Base-by-base conservation (phyloP, 2,113 vertebrate species). In the Glaucomys volans region DNA sequence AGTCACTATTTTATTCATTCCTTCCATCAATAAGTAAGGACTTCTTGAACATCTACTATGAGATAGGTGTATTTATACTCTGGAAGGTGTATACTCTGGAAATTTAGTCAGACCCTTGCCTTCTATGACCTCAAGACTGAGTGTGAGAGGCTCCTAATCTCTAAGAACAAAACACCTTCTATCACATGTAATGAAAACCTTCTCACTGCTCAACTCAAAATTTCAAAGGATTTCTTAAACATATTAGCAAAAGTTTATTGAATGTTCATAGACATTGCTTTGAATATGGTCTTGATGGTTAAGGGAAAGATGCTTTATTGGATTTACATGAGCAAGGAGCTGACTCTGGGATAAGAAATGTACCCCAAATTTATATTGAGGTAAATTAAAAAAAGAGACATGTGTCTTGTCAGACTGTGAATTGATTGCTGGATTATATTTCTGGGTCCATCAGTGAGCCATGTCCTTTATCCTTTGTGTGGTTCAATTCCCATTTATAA, bases 141-240 rank as follows among this genome's bases (percentile, higher is more conserved):
- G 20, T n/a, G 0, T 30, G 22, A 85, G 16, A 83, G 14, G 9
- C 28, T 67, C 20, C 37, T 80, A 62, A 77, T 47, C 40, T 67
- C 9, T 83, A 83, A 89, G 71, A 93, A 67, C 69, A 84, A 94
- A 85, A 32, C n/a, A 82, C 44, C 8, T 37, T 24, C n/a, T 88
- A 52, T 40, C 2, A 74, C 66, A 87, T 44, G 62, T 62, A 62
- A 86, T 79, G n/a, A 72, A 90, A 79, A 81, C 42, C 35, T 54
- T 12, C 35, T 76, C 32, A 42, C 9, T 85, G 20, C 28, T n/a
- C 14, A 64, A 72, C 62, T 74, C 44, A 91, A 79, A 94, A 71
- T 67, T 77, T 86, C 72, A 72, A 87, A 93, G 47, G 4, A 24
- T 75, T 96, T 96, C 20, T 57, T 87, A 81, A 69, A 47, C 35